Base-by-base conservation (phyloP, 2,797 vertebrate genomes). In the Mastacembelus armatus region DNA sequence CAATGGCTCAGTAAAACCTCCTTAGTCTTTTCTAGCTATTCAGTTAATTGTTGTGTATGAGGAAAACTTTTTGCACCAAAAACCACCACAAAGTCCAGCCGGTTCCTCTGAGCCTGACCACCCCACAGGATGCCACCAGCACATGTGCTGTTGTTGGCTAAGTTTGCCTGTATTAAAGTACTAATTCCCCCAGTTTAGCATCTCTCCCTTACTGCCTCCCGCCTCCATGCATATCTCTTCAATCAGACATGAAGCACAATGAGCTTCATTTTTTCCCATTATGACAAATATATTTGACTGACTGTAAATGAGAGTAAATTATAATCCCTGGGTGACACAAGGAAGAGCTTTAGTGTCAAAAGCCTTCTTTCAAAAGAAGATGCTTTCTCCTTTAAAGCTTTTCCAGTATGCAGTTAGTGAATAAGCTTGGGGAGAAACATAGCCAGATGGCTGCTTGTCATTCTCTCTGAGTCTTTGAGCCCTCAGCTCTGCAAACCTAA, bases 371-470 rank as follows among this genome's bases (percentile, higher is more conserved):
- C 66, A 75, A 77, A 85, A 74, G 66, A 65, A 60, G 66, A 78
- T 44, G 43, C 57, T 80, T 87, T 85, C 72, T 75, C 52, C 58
- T 87, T 80, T 80, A 77, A 88, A 90, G 77, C 66, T 73, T 49
- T 88, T 86, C 83, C 83, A 84, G 79, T 71, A 57, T 81, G 73
- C 75, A 52, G 71, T 68, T 69, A 27, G 79, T 74, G 85, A 77
- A 80, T 75, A 71, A 75, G 74, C 83, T 69, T 29, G 10, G 44
- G 68, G 70, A 83, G 58, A 71, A 52, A 66, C 29, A 54, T 48
- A 33, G 72, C 45, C 89, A 90, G 86, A 90, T 86, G 87, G 83
- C 83, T 83, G 84, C 69, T 87, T 68, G 74, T 85, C 86, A 80
- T 85, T 82, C 85, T 69, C 49, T 43, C 4, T 42, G 75, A 75